Evolutionary conservation across 2,113 vertebrate genomes (phyloP).

Genomic region (Neodon shergylaensis): DNA sequence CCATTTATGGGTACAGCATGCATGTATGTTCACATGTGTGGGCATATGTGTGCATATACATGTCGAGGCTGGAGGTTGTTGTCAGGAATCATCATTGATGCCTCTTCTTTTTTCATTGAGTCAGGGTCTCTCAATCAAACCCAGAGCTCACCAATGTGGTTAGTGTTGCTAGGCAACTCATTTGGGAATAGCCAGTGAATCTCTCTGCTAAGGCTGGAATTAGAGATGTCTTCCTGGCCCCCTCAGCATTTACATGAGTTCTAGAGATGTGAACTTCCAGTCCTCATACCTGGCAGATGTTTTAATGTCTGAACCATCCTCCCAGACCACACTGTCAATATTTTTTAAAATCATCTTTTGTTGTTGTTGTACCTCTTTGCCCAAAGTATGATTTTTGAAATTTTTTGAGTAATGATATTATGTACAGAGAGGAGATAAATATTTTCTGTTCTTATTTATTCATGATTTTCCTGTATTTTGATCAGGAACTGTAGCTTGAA

Average conservation of each 20-base stretch:
- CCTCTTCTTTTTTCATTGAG: not conserved
- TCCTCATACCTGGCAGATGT: not conserved
- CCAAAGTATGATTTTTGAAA: not conserved
- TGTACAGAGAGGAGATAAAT: not conserved
- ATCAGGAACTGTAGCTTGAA: not conserved
- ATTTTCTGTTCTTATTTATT: not conserved
- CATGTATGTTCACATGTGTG: not conserved
- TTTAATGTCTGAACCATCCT: not conserved
- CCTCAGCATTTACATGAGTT: too few species aligned
- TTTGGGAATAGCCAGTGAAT: too few species aligned
- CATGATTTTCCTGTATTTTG: not conserved
- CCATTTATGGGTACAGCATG: not conserved
- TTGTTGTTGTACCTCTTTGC: not conserved
- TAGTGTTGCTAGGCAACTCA: not conserved
- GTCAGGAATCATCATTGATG: not conserved
- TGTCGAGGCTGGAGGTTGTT: not conserved
- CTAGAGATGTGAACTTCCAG: too few species aligned
- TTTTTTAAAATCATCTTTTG: not conserved
- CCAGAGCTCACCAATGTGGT: not conserved
- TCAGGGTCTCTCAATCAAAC: not conserved
- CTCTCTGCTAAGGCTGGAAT: not conserved
- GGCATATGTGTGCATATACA: not conserved
- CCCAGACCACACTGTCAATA: not conserved
- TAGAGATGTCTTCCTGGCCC: too few species aligned
- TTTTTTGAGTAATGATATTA: not conserved